phyloP scores from a whole-genome alignment of 2,113 vertebrate species.

The Platysteira castanea region DNA sequence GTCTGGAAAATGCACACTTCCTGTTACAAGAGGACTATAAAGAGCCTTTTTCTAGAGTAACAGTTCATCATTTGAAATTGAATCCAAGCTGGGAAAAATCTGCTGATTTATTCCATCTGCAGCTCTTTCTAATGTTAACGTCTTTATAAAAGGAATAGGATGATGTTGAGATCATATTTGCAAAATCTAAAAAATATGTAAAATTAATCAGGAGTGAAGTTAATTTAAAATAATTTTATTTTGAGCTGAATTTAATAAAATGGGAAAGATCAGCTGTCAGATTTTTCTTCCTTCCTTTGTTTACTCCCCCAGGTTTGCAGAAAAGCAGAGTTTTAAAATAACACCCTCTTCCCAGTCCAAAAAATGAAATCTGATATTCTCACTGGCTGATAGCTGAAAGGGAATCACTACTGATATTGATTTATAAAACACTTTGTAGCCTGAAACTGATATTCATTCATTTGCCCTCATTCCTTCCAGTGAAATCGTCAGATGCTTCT shows the following conservation, averaged over 20 bases:
- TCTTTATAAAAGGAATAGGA: neutral
- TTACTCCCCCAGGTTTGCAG: neutral
- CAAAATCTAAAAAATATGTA: neutral
- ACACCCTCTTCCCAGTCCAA: neutral
- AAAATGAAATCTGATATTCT: neutral
- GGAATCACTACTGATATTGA: neutral
- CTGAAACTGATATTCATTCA: neutral
- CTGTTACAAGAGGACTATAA: neutral
- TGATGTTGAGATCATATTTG: neutral
- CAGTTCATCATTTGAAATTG: neutral
- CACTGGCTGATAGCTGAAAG: neutral
- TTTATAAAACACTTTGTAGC: neutral
- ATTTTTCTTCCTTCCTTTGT: neutral
- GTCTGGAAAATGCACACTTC: neutral
- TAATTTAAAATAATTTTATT: neutral
- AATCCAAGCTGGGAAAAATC: neutral
- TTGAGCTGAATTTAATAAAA: neutral
- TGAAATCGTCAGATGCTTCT: neutral
- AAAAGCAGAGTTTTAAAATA: neutral
- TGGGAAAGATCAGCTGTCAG: neutral
- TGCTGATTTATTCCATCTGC: neutral
- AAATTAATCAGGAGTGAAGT: neutral
- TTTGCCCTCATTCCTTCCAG: neutral
- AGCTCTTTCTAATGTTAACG: neutral
- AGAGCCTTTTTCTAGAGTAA: neutral